These are phyloP conservation scores for Palythoa grandiflora DNA, from an alignment of 92 coral and sea anemone genomes.

Conservation along the genomic window DNA sequence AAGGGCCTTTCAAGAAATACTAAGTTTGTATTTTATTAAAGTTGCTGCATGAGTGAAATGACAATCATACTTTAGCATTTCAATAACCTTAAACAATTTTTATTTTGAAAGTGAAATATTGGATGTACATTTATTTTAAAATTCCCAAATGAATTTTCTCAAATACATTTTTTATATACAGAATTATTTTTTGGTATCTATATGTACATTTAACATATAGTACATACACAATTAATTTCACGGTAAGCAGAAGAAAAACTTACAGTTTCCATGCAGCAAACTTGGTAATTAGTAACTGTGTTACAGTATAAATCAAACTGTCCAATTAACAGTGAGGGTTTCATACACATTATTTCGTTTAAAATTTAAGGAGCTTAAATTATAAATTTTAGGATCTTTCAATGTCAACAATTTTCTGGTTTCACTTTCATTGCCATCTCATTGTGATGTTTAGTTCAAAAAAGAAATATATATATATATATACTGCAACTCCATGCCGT, in stretches of 20 bases:
- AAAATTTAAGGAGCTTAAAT: constrained; percentile 1
- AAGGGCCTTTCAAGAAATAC: constrained; percentile 65
- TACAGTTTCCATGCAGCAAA: not conserved
- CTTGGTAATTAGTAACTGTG: not conserved
- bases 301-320: not conserved
- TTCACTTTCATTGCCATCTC: not conserved
- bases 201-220: constrained; percentile 1
- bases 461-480: too few relatives aligned
- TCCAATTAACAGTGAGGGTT: not conserved
- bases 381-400: not conserved
- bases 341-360: not conserved
- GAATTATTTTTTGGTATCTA: not conserved
- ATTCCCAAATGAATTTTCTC: constrained; percentile 7
- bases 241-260: not conserved
- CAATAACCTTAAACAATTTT: not conserved
- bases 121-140: not conserved
- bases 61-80: constrained; percentile 8
- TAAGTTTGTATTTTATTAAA: constrained; percentile 56
- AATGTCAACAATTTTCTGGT: not conserved
- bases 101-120: not conserved
- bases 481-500: not conserved
- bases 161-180: not conserved
- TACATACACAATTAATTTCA: not conserved
- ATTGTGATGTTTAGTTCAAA: not conserved
- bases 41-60: constrained; percentile 63